Percentiles rank a stretch among this genome's conserved stretches.
phyloP scores from a whole-genome alignment of 2,888 invertebrate species.

The Bruchidius siliquastri region DNA sequence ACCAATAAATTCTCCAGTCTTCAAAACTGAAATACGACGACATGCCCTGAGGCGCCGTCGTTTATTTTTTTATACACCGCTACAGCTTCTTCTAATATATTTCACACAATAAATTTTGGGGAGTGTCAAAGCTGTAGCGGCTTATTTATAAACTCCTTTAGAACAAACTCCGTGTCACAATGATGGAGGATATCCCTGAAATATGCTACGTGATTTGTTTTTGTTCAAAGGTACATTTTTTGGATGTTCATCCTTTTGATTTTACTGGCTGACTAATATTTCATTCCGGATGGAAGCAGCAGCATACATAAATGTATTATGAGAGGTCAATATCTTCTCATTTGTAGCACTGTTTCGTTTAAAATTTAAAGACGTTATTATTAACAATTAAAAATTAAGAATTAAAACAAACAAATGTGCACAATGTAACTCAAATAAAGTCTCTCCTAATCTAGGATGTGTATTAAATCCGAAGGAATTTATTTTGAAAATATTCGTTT shows the following conservation, averaged over 20 bases:
- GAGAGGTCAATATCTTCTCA: background rate
- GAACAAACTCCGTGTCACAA: slow-evolving; percentile 3
- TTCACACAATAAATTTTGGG: slow-evolving; percentile 46
- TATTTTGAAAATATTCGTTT: too few relatives aligned
- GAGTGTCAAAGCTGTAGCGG: slow-evolving; percentile 40
- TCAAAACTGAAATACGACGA: background rate
- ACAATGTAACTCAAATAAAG: too few relatives aligned
- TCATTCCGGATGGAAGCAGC: background rate
- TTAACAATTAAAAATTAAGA: too few relatives aligned
- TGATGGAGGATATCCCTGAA: background rate
- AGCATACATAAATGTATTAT: background rate
- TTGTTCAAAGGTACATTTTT: slow-evolving; percentile 11
- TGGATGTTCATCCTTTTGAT: slow-evolving; percentile 6
- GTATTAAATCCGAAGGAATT: too few relatives aligned
- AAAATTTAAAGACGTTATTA: too few relatives aligned
- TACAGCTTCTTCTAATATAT: slow-evolving; percentile 33
- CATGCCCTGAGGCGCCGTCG: background rate
- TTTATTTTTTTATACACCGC: background rate
- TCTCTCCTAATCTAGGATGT: too few relatives aligned
- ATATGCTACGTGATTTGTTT: slow-evolving; percentile 15
- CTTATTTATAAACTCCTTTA: slow-evolving; percentile 33
- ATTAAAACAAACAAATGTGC: too few relatives aligned
- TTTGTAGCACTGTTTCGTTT: too few relatives aligned
- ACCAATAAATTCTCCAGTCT: background rate
- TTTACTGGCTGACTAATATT: background rate